Conservation (phyloP, 2,113 vertebrate genomes). For the Stegostoma tigrinum region DNA sequence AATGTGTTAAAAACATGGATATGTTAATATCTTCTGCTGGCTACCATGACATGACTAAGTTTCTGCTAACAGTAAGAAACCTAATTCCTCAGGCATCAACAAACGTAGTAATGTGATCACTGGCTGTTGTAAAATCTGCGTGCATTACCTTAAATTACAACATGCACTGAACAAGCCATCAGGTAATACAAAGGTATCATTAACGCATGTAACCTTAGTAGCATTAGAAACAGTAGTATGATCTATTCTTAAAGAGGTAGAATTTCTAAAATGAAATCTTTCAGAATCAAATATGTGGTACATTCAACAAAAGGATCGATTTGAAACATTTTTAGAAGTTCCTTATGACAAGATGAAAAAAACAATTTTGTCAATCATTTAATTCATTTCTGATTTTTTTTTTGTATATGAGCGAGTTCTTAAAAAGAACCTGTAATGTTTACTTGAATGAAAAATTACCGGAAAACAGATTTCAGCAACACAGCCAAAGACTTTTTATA, state of each 20-base stretch:
- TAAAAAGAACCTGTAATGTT: neutral
- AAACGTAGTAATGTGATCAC: neutral
- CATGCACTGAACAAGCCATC: neutral
- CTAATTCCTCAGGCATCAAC: neutral
- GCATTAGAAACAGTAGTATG: neutral
- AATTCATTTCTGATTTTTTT: neutral
- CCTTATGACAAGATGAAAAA: neutral
- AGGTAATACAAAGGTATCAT: neutral
- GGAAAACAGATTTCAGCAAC: neutral
- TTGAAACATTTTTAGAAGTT: no score
- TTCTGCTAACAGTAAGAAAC: neutral
- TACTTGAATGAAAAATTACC: neutral
- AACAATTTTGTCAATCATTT: neutral
- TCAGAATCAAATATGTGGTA: neutral
- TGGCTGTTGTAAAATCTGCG: neutral
- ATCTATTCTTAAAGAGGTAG: neutral
- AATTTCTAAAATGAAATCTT: neutral
- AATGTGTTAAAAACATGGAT: constrained; percentile 21
- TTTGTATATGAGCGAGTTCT: neutral
- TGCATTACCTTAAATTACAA: constrained; percentile 33
- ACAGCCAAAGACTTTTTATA: neutral
- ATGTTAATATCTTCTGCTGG: neutral
- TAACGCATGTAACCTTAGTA: neutral
- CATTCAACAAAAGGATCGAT: neutral
- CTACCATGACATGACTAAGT: neutral